Percentiles rank a stretch among this genome's conserved stretches.
phyloP scores from a whole-genome alignment of 2,113 vertebrate genomes.

The Cygnus buccinator region DNA sequence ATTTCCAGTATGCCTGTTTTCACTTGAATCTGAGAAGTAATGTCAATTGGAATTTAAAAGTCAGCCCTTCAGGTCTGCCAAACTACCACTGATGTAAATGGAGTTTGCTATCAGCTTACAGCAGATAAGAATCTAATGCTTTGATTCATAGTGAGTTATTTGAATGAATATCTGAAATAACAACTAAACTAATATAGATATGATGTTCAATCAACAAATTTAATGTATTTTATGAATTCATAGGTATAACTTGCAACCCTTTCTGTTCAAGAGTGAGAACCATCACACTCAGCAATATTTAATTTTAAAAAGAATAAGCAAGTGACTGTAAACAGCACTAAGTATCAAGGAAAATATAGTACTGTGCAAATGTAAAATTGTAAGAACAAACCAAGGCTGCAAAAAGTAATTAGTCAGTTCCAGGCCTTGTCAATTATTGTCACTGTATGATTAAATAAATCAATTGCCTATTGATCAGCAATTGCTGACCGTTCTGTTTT shows the following conservation, averaged over 20 bases:
- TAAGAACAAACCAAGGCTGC: neutral
- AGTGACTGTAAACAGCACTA: neutral
- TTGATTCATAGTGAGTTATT: neutral
- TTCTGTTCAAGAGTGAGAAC: neutral
- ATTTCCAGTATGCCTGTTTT: neutral
- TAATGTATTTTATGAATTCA: neutral
- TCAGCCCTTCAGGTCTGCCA: neutral
- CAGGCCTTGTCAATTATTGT: neutral
- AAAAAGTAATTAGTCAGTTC: neutral
- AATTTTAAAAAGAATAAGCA: neutral
- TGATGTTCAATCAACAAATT: neutral
- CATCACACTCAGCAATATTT: neutral
- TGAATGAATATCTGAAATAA: neutral
- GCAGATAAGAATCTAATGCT: neutral
- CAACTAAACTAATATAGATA: neutral
- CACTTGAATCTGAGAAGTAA: neutral
- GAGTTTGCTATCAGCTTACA: neutral
- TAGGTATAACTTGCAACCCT: neutral
- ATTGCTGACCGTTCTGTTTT: neutral
- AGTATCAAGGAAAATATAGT: neutral
- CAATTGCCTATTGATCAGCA: neutral
- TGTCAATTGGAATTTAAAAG: neutral
- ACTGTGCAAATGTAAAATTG: neutral
- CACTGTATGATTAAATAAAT: neutral
- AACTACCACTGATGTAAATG: neutral